These are phyloP conservation scores for Crypturellus undulatus DNA, from an alignment of 2,113 vertebrate genomes.

Conservation along the genomic window DNA sequence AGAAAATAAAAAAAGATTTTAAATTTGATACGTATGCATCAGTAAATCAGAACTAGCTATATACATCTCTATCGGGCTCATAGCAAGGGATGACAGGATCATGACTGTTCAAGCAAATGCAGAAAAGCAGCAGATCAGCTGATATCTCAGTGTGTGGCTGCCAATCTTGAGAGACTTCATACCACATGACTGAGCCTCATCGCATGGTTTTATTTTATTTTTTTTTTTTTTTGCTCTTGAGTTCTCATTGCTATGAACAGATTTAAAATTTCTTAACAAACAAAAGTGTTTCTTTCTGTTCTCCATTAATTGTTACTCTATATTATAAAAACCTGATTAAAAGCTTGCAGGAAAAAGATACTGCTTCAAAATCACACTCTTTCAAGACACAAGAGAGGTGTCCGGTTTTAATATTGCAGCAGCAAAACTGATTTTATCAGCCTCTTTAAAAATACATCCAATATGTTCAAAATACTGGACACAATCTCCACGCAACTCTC, in stretches of 20 bases:
- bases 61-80: neutral
- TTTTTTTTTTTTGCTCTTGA: neutral
- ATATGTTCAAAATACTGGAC: neutral
- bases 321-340: neutral
- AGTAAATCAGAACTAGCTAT: neutral
- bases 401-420: neutral
- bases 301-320: neutral
- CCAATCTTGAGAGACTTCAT: neutral
- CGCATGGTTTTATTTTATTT: neutral
- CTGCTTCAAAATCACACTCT: neutral
- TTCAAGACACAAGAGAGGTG: neutral
- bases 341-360: neutral
- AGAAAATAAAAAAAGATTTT: too few species aligned
- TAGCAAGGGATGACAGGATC: accelerated
- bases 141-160: neutral
- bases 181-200: neutral
- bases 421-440: constrained; percentile 26
- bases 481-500: neutral
- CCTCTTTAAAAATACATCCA: constrained; percentile 6
- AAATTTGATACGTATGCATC: neutral
- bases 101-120: accelerated
- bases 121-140: neutral
- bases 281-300: neutral
- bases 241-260: neutral
- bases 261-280: neutral